Base-by-base conservation (phyloP, 1,140 invertebrate genomes). In the Hermetia illucens region DNA sequence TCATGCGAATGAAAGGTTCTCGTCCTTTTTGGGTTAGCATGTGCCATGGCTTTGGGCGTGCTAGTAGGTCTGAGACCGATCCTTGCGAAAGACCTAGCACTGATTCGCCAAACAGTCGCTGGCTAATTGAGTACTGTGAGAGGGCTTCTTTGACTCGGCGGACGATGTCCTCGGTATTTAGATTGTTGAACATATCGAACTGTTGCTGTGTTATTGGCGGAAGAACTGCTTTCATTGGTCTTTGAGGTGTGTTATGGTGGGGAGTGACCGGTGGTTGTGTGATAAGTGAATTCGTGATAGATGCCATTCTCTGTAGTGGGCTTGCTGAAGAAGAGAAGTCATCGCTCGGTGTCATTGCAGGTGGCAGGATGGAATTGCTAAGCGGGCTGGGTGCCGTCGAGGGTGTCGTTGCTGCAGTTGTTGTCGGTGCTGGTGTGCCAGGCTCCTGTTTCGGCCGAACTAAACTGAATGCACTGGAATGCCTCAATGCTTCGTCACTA, bases 171-270 rank as follows among this genome's bases (percentile, higher is more conserved):
- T 98, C 94, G 0, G 95, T 99, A 58, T 98, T 96, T 31, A 98
- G 74, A 61, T 93, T 93, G 55, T 94, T 90, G 68, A 95, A 98
- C 60, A 91, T 79, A 63, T 98, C 94, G 63, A 98, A 98, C 57
- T 98, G 92, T 53, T 98, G 93, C 56, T 98, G 94, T 1, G 93
- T 97, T 41, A 98, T 97, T 1, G 94, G 94, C 16, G 92, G 91
- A 48, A 98, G 72, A 12, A 97, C 91, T 8, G 92, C 90, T 65
- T 93, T 93, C 40, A 94, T 72, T 10, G 92, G 91, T 42, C 91
- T 69, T 50, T 89, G 84, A 27, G 77, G 76, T 5, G 78, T 72
- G 35, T 79, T 70, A 50, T 86, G 82, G 48, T 85, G 80, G 10
- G 82, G 78, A 43, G 81, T 80, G 34, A 81, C 75, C 24, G 87